Evolutionary conservation across 2,888 invertebrate genomes (phyloP), one percentile per base, ranked within the genome.

Genomic region (Onthophagus sagittarius): DNA sequence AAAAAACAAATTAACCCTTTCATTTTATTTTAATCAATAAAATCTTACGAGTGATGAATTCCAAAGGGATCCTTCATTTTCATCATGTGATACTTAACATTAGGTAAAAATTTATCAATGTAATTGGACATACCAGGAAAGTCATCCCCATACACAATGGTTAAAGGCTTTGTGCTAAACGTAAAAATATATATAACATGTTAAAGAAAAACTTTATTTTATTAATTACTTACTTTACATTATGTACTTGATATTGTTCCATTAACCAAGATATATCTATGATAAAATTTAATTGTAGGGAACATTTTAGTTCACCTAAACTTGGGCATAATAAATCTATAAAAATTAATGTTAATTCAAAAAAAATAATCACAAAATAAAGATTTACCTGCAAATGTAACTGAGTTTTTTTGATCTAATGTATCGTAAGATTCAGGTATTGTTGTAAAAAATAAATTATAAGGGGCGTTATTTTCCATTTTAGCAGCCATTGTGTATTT

Each of bases 241-340:
- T 67, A 32, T 67, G 67, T 9, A 67, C 91, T 79, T 91, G 89
- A 80, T 97, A 97, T 79, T 97, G 95, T 0, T 94, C 92, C 73
- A 96, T 86, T 0, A 98, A 84, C 96, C 97, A 98, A 0, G 92
- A 93, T 7, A 95, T 88, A 79, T 98, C 96, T 62, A 97, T 93
- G 94, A 97, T 95, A 80, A 95, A 98, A 84, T 96, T 98, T 31
- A 98, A 93, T 85, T 98, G 95, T n/a, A 94, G 85, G 0, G 92
- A 92, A 64, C 89, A 88, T 77, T 91, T 91, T 4, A 96, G 85
- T 73, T 90, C 89, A 0, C 95, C 95, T 2, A 95, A 85, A 81
- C 93, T 93, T 5, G 87, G 87, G 80, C 95, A 94, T 3, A 95
- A 84, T n/a, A 95, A 88, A 85, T 95, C 95, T 89, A 86, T 14